Conservation (phyloP, 2,113 vertebrate species). For the Leptodactylus fuscus region DNA sequence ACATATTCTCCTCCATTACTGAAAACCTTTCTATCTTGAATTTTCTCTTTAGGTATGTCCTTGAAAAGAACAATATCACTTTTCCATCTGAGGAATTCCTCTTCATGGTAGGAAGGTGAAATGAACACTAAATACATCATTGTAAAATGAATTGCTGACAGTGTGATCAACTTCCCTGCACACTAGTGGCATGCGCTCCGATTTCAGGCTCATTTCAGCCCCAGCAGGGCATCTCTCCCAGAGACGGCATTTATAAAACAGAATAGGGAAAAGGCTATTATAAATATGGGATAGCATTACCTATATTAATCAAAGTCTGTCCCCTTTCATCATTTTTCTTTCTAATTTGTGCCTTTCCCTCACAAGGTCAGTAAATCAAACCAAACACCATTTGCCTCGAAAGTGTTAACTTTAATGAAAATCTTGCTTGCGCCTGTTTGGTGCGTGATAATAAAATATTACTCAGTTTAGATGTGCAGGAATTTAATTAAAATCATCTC, state of each 20-base stretch:
- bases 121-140: slow-evolving; percentile 88
- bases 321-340: slow-evolving; percentile 86
- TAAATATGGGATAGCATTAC: slow-evolving; percentile 92
- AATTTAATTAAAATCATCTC: slow-evolving; percentile 92
- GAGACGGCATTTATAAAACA: slow-evolving; percentile 85
- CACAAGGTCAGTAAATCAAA: slow-evolving; percentile 87
- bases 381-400: slow-evolving; percentile 76
- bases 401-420: slow-evolving; percentile 93
- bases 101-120: slow-evolving; percentile 84
- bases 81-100: slow-evolving; percentile 81
- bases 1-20: slow-evolving; percentile 37
- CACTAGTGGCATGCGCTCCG: slow-evolving; percentile 86
- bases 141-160: slow-evolving; percentile 89
- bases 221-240: slow-evolving; percentile 93
- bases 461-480: slow-evolving; percentile 86
- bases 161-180: slow-evolving; percentile 91
- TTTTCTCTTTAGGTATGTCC: slow-evolving; percentile 82
- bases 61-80: slow-evolving; percentile 87
- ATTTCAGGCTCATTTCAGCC: slow-evolving; percentile 94
- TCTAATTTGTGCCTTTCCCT: slow-evolving; percentile 88
- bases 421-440: slow-evolving; percentile 78
- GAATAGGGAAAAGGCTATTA: slow-evolving; percentile 92
- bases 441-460: slow-evolving; percentile 85
- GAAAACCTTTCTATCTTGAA: slow-evolving; percentile 70
- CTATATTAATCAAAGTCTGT: slow-evolving; percentile 98